These are phyloP conservation scores for Axis porcinus DNA, from an alignment of 2,113 vertebrate species.

Conservation along the genomic window DNA sequence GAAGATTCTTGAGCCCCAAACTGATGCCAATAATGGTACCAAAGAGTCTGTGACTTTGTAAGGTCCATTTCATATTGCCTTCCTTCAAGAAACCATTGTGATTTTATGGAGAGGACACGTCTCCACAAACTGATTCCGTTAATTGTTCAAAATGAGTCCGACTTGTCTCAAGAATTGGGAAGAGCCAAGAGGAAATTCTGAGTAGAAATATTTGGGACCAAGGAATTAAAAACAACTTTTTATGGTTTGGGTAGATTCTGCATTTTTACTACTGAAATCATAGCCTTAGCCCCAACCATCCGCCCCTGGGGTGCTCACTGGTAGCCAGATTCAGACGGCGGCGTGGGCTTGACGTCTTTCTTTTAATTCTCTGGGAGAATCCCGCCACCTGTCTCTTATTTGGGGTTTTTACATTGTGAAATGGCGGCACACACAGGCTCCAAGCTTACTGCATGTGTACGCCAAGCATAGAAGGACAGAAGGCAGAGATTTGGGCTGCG, in stretches of 20 bases:
- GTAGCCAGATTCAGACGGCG: background rate
- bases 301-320: background rate
- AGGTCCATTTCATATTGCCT: background rate
- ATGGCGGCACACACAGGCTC: background rate
- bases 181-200: background rate
- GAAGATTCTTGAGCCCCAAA: background rate
- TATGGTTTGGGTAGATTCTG: background rate
- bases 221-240: background rate
- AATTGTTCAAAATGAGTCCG: background rate
- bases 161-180: background rate
- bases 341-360: background rate
- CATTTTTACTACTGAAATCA: background rate
- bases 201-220: background rate
- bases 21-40: background rate
- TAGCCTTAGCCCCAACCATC: background rate
- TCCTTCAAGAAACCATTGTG: background rate
- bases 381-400: constrained; percentile 39
- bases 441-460: background rate
- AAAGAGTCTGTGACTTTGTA: background rate
- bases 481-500: background rate
- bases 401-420: constrained; percentile 48
- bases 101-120: background rate
- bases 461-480: background rate
- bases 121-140: background rate
- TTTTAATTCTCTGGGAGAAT: background rate